phyloP scores from a whole-genome alignment of 2,797 vertebrate genomes.

The Alca torda region DNA sequence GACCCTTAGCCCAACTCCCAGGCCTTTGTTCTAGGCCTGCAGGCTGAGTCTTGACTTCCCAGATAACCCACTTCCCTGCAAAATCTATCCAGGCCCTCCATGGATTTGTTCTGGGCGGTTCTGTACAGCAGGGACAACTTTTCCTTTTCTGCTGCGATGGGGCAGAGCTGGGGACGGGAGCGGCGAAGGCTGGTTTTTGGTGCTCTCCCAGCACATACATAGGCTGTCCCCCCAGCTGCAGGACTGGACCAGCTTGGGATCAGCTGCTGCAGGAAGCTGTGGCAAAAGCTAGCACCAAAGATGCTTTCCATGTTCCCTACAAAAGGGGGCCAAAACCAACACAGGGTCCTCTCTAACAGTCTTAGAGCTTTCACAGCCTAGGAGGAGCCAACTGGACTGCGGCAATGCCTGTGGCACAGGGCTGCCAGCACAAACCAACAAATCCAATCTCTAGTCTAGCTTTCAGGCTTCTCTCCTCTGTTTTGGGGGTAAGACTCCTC shows the following conservation, averaged over 20 bases:
- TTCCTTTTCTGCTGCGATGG: not conserved
- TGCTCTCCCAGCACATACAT: not conserved
- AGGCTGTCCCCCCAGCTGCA: not conserved
- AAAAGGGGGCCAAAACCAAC: not conserved
- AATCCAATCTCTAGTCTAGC: not conserved
- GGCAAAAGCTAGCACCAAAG: not conserved
- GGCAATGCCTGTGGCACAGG: not conserved
- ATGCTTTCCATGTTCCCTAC: not conserved
- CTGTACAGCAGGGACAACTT: not conserved
- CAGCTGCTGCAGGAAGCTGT: not conserved
- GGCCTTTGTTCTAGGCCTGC: not conserved
- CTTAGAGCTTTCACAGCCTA: not conserved
- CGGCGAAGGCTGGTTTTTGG: not conserved
- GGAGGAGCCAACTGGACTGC: rapidly evolving
- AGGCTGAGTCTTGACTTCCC: not conserved
- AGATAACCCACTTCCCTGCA: not conserved
- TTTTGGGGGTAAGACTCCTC: not conserved
- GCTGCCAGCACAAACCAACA: not conserved
- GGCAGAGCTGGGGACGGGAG: not conserved
- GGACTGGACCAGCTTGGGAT: not conserved
- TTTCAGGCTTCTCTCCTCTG: not conserved
- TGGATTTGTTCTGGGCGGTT: not conserved
- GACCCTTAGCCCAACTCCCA: not conserved
- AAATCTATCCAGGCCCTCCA: not conserved
- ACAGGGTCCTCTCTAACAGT: not conserved